phyloP scores from a whole-genome alignment of 2,113 vertebrate genomes.

The Erinaceus europaeus region DNA sequence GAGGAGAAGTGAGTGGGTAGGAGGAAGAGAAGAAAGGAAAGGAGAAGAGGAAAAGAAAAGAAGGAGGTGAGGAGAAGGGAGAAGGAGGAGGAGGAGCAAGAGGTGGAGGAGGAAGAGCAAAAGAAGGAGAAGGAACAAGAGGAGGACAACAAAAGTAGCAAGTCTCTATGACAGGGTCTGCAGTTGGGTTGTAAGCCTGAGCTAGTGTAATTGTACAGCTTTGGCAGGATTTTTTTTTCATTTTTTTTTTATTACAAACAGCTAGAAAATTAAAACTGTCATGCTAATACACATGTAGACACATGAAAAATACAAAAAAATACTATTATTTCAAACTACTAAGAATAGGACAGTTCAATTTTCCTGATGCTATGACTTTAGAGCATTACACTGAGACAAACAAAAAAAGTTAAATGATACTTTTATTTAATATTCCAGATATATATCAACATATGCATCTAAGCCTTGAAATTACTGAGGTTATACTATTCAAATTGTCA shows the following conservation, averaged over 20 bases:
- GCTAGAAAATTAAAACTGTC: conserved; percentile 97
- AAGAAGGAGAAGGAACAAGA: too few relatives aligned
- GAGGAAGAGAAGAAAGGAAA: too few relatives aligned
- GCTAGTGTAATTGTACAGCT: too few relatives aligned
- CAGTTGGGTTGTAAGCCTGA: not conserved
- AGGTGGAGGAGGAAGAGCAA: too few relatives aligned
- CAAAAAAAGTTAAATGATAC: conserved; percentile 92
- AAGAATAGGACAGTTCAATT: conserved; percentile 98
- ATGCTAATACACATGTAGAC: conserved; percentile 93
- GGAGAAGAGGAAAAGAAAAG: too few relatives aligned
- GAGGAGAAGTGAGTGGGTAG: too few relatives aligned
- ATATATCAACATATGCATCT: conserved; percentile 99
- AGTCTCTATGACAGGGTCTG: too few relatives aligned
- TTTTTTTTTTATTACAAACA: conserved; percentile 85
- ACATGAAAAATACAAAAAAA: conserved; percentile 99
- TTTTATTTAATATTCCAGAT: conserved; percentile 95
- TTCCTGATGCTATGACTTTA: conserved; percentile 99
- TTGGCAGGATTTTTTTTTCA: too few relatives aligned
- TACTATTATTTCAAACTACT: conserved; percentile 99
- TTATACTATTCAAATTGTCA: conserved; percentile 99
- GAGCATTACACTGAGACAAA: conserved; percentile 96
- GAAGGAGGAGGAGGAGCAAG: too few relatives aligned
- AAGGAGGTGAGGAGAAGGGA: too few relatives aligned
- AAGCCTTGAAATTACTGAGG: conserved; percentile 99
- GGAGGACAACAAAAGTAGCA: too few relatives aligned